Base-by-base conservation (phyloP, 1,140 invertebrate genomes). In the Pygmarrhopalites habei region DNA sequence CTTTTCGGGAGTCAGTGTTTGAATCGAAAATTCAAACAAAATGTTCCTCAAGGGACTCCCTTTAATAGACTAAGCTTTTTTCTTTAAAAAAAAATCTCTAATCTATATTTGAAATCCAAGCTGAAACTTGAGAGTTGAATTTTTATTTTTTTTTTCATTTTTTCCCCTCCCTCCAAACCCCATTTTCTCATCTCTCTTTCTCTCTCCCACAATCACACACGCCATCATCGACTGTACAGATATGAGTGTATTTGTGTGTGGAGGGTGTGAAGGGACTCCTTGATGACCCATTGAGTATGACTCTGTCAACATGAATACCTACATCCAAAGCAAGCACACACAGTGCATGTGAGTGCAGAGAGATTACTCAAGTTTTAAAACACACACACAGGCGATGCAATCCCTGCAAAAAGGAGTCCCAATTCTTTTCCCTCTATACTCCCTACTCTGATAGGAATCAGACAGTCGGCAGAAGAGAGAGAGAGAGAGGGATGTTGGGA, bases 51-150 rank as follows among this genome's bases (percentile, higher is more conserved):
- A 56, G 65, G 65, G 65, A 67, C 41, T 35, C 35, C 57, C 15
- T 58, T 53, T 59, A 57, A 59, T 52, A 53, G 21, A 43, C 47
- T 29, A 12, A 41, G 53, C 12, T 52, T 60, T 59, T 62, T n/a
- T n/a, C n/a, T n/a, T 66, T 46, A 61, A 66, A 66, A 58, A 59
- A 61, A 62, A 66, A 58, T 58, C 30, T 58, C 43, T 67, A 67
- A 67, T 67, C 65, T 63, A 47, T 52, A 62, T 63, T 67, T 60
- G 58, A 67, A 67, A 67, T 67, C 65, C 39, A 58, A 63, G 63
- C 30, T 59, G 32, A 59, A 39, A 53, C 49, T 55, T 52, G 49
- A 52, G n/a, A 52, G 23, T 4, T 14, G 49, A 26, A 52, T 28
- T 52, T 52, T 52, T 5, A 52, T 52, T 52, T 52, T 52, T 19